Evolutionary conservation across 2,888 invertebrate species (phyloP).

Genomic region (Amphimallon solstitiale): DNA sequence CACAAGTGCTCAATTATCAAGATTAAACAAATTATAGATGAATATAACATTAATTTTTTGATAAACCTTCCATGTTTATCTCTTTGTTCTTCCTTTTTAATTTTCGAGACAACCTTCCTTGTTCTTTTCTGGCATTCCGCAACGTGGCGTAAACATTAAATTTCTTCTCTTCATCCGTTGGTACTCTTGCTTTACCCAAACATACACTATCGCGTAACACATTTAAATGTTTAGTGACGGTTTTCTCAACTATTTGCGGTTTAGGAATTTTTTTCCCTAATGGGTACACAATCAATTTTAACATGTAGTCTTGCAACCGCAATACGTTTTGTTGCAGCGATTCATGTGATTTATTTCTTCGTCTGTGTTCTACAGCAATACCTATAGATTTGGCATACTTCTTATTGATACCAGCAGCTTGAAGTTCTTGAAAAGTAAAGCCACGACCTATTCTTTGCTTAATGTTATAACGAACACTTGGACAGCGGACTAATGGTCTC

Average conservation of each 20-base stretch:
- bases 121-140: slow-evolving; percentile 70
- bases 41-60: not conserved
- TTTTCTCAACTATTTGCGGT: slow-evolving; percentile 66
- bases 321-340: slow-evolving; percentile 89
- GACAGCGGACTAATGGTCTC: slow-evolving; percentile 90
- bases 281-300: slow-evolving; percentile 93
- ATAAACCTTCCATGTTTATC: slow-evolving; percentile 19
- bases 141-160: slow-evolving; percentile 85
- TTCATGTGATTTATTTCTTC: slow-evolving; percentile 92
- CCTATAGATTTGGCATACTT: slow-evolving; percentile 89
- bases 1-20: too few relatives aligned
- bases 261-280: slow-evolving; percentile 70
- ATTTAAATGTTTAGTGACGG: not conserved
- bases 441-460: slow-evolving; percentile 92
- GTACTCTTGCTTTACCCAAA: slow-evolving; percentile 74
- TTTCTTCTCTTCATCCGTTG: slow-evolving; percentile 86
- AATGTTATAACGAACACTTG: slow-evolving; percentile 90
- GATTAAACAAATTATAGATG: too few relatives aligned
- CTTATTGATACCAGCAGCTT: slow-evolving; percentile 85
- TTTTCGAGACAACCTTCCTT: slow-evolving; percentile 30
- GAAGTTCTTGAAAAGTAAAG: slow-evolving; percentile 92
- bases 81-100: slow-evolving; percentile 34
- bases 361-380: slow-evolving; percentile 90
- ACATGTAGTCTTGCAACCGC: slow-evolving; percentile 91
- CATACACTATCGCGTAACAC: slow-evolving; percentile 66